Evolutionary conservation across 2,797 vertebrate genomes (phyloP), one percentile per base, ranked within the genome.

Genomic region (Rallus crepitans): DNA sequence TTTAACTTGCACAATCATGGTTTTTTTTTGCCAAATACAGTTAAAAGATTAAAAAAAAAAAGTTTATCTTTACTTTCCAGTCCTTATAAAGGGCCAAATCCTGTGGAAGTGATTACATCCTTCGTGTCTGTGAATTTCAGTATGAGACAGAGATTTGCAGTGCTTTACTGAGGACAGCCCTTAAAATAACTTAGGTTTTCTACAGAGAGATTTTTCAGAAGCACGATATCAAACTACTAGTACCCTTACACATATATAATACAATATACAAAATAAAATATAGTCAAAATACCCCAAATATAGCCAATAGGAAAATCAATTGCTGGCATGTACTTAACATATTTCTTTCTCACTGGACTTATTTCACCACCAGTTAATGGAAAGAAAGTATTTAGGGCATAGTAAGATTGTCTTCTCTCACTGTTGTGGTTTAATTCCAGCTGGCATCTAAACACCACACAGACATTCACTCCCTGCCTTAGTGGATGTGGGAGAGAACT

Each of bases 11-110:
- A 79, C 11, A 72, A 27, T 39, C 21, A 72, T 53, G 52, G 33
- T 12, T 64, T 70, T 57, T 80, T 57, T 80, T 42, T 31, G 65
- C 8, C 30, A 89, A 94, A 94, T 90, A 90, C 33, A 93, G 78
- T 81, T 93, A 81, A 92, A 94, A 83, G 87, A 93, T 93, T 90
- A 93, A 86, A 95, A 94, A 47, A n/a, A 95, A 47, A 47, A 47
- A 47, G 47, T 90, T 95, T 95, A 93, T 85, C 83, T 88, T 87
- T 57, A 76, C 64, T 85, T 75, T 82, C 91, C 39, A 55, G 40
- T 70, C 9, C 57, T 82, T 16, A 59, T 27, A 48, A 57, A 23
- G 15, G n/a, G 21, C 9, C 64, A 42, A 45, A 81, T 55, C 42
- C 42, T n/a, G 2, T 31, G 39, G 31, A 39, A 48, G 24, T 17